These are phyloP conservation scores for Salarias fasciatus DNA, from an alignment of 2,797 vertebrate species.

Conservation along the genomic window DNA sequence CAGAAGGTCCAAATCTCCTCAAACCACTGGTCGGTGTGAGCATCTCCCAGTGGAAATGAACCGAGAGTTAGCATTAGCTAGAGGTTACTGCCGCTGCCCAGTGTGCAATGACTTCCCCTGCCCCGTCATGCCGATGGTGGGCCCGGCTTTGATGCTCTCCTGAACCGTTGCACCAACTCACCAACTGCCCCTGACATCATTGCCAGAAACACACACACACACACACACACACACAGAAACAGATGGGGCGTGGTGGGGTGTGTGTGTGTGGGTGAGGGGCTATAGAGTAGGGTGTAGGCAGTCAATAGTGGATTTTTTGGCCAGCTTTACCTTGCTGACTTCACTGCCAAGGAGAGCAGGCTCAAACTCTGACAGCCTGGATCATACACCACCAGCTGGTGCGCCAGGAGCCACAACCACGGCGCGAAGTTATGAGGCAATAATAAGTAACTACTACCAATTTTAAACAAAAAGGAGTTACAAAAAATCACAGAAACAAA, in stretches of 20 bases:
- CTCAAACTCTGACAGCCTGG: constrained; percentile 71
- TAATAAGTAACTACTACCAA: not conserved
- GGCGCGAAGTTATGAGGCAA: constrained; percentile 26
- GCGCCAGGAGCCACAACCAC: constrained; percentile 36
- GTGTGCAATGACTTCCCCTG: constrained; percentile 38
- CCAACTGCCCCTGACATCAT: constrained; percentile 59
- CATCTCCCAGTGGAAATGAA: constrained; percentile 23
- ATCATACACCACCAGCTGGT: constrained; percentile 74
- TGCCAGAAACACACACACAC: constrained; percentile 47
- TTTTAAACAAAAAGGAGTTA: not conserved
- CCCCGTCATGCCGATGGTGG: constrained; percentile 62
- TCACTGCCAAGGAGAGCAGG: constrained; percentile 69
- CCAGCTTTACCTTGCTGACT: constrained; percentile 46
- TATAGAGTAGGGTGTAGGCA: constrained; percentile 37
- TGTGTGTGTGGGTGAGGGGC: constrained; percentile 59
- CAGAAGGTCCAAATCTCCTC: constrained; percentile 38
- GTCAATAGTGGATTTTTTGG: constrained; percentile 59
- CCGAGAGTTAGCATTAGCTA: constrained; percentile 44
- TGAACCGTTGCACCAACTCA: constrained; percentile 68
- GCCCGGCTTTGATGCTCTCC: constrained; percentile 41
- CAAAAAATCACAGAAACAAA: not conserved
- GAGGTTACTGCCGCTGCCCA: constrained; percentile 10
- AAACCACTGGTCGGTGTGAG: constrained; percentile 36
- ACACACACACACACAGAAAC: constrained; percentile 34
- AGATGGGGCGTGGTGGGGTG: constrained; percentile 72